Evolutionary conservation across 1,140 invertebrate species (phyloP).

Genomic region (Bactericera cockerelli): DNA sequence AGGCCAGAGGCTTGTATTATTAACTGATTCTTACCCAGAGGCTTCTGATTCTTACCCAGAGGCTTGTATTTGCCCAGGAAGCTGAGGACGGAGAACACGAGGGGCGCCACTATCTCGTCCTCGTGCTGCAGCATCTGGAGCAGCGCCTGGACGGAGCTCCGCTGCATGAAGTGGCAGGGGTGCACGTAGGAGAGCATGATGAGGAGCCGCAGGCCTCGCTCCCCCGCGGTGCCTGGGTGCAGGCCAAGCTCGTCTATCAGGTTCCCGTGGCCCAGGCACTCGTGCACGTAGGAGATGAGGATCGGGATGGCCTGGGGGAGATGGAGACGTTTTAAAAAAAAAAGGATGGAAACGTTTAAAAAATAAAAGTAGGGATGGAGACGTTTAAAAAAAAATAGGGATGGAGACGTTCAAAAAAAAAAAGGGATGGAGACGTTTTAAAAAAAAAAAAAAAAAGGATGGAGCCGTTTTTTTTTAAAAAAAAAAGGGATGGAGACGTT

Average conservation of each 20-base stretch:
- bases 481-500: neutral
- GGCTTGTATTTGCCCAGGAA: slow-evolving; percentile 74
- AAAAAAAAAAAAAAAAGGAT: slow-evolving; percentile 16
- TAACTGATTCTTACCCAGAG: too few relatives aligned
- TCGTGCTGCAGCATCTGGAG: slow-evolving; percentile 61
- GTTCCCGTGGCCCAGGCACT: slow-evolving; percentile 48
- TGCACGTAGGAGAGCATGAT: slow-evolving; percentile 41
- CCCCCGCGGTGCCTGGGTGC: slow-evolving; percentile 59
- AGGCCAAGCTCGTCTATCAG: slow-evolving; percentile 58
- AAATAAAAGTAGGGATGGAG: too few relatives aligned
- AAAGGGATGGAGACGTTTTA: too few relatives aligned
- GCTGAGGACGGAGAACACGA: slow-evolving; percentile 68
- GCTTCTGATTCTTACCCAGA: too few relatives aligned
- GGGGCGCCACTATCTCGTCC: slow-evolving; percentile 65
- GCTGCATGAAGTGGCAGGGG: slow-evolving; percentile 77
- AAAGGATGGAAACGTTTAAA: too few relatives aligned
- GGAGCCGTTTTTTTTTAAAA: slow-evolving; percentile 5
- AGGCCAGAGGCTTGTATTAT: too few relatives aligned
- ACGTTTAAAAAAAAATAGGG: too few relatives aligned
- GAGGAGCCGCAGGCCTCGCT: slow-evolving; percentile 64
- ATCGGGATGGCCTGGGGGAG: slow-evolving; percentile 27
- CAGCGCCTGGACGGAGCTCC: slow-evolving; percentile 64
- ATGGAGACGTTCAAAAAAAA: too few relatives aligned
- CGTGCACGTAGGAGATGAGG: slow-evolving; percentile 50
- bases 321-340: too few relatives aligned